phyloP scores from a whole-genome alignment of 2,888 invertebrate species.

The Phanerotoma sp. region DNA sequence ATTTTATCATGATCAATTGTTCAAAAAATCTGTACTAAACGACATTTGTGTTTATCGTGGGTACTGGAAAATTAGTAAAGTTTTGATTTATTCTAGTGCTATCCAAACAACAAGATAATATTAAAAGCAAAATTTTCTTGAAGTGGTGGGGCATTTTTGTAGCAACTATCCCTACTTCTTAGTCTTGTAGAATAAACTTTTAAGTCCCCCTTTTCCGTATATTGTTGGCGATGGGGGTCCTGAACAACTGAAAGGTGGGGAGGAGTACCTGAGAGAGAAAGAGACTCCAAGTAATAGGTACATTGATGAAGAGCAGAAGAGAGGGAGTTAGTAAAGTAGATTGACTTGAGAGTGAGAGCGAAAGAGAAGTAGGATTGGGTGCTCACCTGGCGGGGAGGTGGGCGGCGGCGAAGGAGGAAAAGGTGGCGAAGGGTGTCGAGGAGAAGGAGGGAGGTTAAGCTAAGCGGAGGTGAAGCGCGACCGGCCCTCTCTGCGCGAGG shows the following conservation, averaged over 20 bases:
- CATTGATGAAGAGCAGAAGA: neutral
- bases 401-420: slow-evolving; percentile 34
- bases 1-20: too few relatives aligned
- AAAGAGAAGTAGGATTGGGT: slow-evolving; percentile 21
- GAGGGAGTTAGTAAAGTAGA: slow-evolving; percentile 31
- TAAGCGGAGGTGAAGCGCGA: slow-evolving; percentile 54
- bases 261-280: slow-evolving; percentile 1
- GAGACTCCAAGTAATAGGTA: neutral
- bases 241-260: neutral
- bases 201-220: neutral
- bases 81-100: too few relatives aligned
- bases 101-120: too few relatives aligned
- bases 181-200: too few relatives aligned
- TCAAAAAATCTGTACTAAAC: too few relatives aligned
- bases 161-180: too few relatives aligned
- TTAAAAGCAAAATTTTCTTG: too few relatives aligned
- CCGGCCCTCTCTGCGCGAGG: slow-evolving; percentile 55
- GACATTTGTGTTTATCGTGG: too few relatives aligned
- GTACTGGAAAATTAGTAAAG: too few relatives aligned
- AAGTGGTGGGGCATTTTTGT: too few relatives aligned
- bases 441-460: slow-evolving; percentile 32
- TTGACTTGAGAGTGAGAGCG: slow-evolving; percentile 21
- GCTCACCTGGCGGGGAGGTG: slow-evolving; percentile 33
- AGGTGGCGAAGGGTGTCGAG: slow-evolving; percentile 33
- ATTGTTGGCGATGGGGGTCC: neutral